A percentile compares a stretch with the other conserved stretches of the same genome.
phyloP scores from a whole-genome alignment of 2,888 invertebrate genomes.

The Drosophila longiperda region DNA sequence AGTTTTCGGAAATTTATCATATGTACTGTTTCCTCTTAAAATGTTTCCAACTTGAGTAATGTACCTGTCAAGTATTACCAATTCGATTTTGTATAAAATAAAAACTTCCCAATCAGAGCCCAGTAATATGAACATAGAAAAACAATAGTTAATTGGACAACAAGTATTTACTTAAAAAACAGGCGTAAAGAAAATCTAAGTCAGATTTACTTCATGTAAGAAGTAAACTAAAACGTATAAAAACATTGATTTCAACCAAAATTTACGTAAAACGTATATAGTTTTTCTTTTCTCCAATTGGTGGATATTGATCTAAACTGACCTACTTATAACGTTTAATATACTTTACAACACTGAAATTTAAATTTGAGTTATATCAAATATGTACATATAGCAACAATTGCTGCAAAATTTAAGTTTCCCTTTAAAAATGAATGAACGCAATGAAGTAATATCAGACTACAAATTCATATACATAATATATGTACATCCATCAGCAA shows the following conservation, averaged over 20 bases:
- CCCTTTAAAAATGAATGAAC: background rate
- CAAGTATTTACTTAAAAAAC: background rate
- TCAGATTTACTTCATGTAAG: background rate
- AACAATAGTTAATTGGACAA: background rate
- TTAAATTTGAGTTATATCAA: background rate
- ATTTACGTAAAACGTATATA: background rate
- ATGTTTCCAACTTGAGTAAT: background rate
- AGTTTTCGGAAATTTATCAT: background rate
- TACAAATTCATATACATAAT: background rate
- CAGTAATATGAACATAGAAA: background rate
- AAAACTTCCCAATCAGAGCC: background rate
- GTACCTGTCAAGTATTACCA: slow-evolving; percentile 1
- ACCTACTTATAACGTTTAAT: background rate
- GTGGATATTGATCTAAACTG: background rate
- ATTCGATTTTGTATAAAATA: background rate
- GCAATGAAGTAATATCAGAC: background rate
- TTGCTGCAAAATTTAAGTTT: too few species aligned
- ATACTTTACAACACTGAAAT: background rate
- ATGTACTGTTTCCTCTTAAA: background rate
- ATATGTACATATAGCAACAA: background rate
- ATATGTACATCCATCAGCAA: background rate
- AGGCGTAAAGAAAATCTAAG: background rate
- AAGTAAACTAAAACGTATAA: too few species aligned
- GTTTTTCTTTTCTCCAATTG: background rate
- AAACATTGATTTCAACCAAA: too few species aligned